Conservation (phyloP, 2,888 invertebrate genomes). For the Piscicola geometra region DNA sequence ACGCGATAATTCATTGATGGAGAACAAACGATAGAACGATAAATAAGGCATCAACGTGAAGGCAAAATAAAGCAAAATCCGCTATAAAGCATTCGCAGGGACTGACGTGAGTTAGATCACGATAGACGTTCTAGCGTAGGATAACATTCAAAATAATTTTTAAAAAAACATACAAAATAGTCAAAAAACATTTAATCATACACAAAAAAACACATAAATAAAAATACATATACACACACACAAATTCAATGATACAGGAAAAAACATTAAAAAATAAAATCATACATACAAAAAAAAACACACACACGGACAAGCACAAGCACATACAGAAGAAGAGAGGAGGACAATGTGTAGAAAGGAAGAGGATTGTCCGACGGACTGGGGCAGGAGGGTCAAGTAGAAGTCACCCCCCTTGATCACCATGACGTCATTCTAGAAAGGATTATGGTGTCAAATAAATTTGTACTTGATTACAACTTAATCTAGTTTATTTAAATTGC, state of each 20-base stretch:
- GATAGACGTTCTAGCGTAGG: too few relatives aligned
- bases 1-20: too few relatives aligned
- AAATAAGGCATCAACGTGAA: too few relatives aligned
- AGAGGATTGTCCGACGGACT: slow-evolving; percentile 49
- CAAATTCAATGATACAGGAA: background rate
- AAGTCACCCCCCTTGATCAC: slow-evolving; percentile 41
- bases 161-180: too few relatives aligned
- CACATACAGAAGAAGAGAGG: slow-evolving; percentile 46
- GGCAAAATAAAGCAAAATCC: too few relatives aligned
- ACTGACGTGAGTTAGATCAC: too few relatives aligned
- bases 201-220: background rate
- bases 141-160: too few relatives aligned
- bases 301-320: background rate
- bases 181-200: background rate
- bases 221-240: background rate
- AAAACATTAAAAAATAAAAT: background rate
- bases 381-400: slow-evolving; percentile 54
- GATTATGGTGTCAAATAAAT: background rate
- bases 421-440: slow-evolving; percentile 37
- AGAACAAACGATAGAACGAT: too few relatives aligned
- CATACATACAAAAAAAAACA: background rate
- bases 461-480: too few relatives aligned
- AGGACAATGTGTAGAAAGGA: slow-evolving; percentile 56
- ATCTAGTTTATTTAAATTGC: too few relatives aligned
- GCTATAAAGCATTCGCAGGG: too few relatives aligned